Base-by-base conservation (phyloP, 2,113 vertebrate genomes). In the Sprattus sprattus region DNA sequence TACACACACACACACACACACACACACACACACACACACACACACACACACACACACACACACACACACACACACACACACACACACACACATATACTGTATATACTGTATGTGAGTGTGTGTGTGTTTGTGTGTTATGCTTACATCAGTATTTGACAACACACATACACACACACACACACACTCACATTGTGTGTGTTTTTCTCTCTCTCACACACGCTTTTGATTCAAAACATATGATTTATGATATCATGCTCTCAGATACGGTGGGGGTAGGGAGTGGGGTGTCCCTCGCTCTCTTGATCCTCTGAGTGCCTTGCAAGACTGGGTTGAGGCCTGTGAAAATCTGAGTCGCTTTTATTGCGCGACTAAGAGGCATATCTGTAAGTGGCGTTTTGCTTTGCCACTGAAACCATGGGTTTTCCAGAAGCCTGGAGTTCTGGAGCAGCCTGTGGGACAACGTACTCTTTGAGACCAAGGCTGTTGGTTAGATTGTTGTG, bases 151-250 rank as follows among this genome's bases (percentile, higher is more conserved):
- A 39, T 39, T 39, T 39, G 39, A 39, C 39, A 39, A 64, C 57
- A 64, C 57, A 64, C 57, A n/a, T 3, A n/a, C 57, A 64, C 57
- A 64, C 57, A 64, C 57, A 67, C 25, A 28, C n/a, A 67, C 64
- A 71, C 25, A 28, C n/a, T 32, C 64, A 28, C 25, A 71, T 39
- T 39, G 39, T 39, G 39, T 39, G 39, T 39, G 39, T 39, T 2
- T 39, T 2, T 39, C 39, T 39, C 39, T 39, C 39, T 39, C 39
- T 39, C 16, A n/a, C 57, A 64, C 57, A n/a, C 22, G 82, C 20
- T 83, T 86, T 75, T 85, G 83, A 92, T 88, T 87, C 6, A 84
- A 92, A 91, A 90, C 89, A 89, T 22, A 90, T 88, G 46, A 85
- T 89, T 80, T 67, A 44, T 16, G 28, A 84, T 57, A 87, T 86